These are phyloP conservation scores for Pogonus chalceus DNA, from an alignment of 1,140 invertebrate genomes.

Conservation along the genomic window DNA sequence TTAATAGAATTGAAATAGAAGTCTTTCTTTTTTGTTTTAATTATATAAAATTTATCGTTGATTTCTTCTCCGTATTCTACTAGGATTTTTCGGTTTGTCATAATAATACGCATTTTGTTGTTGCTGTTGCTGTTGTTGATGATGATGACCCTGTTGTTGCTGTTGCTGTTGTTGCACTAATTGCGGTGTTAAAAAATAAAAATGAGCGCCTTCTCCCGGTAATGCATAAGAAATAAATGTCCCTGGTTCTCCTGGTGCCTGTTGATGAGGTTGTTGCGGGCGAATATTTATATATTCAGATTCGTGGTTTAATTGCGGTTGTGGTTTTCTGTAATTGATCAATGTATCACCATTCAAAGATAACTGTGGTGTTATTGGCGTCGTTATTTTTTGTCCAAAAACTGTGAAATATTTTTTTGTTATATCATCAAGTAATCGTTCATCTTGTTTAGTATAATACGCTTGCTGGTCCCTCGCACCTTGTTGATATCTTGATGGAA, in stretches of 20 bases:
- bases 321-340: constrained; percentile 49
- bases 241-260: constrained; percentile 31
- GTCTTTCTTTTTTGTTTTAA: not conserved
- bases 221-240: constrained; percentile 56
- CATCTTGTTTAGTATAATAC: constrained; percentile 63
- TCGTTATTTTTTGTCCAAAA: constrained; percentile 58
- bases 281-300: constrained; percentile 45
- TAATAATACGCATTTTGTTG: constrained; percentile 1
- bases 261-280: not conserved
- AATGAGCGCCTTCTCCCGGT: constrained; percentile 58
- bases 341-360: constrained; percentile 47
- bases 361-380: constrained; percentile 42
- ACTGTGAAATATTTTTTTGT: constrained; percentile 67
- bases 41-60: not conserved
- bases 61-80: not conserved
- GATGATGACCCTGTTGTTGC: constrained; percentile 2
- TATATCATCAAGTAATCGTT: constrained; percentile 58
- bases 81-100: not conserved
- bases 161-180: constrained; percentile 37
- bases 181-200: constrained; percentile 67
- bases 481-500: constrained; percentile 11
- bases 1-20: not conserved
- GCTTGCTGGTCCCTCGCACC: constrained; percentile 35
- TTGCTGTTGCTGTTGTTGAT: constrained; percentile 7
- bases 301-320: constrained; percentile 52